A percentile compares a stretch with the other conserved stretches of the same genome.
phyloP scores from a whole-genome alignment of 1,140 invertebrate genomes.

The Delia radicum region DNA sequence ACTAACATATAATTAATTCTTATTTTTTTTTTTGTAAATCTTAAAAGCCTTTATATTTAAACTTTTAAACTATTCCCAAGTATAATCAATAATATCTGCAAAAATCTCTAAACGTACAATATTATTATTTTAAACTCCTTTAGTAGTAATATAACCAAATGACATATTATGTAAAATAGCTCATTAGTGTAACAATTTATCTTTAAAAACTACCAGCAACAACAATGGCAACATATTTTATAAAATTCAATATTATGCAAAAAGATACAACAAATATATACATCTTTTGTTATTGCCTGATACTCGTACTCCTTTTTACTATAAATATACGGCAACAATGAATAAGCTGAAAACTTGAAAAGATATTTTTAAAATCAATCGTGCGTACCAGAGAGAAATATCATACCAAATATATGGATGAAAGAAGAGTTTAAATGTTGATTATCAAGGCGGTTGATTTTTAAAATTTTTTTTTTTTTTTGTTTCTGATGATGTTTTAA shows the following conservation, averaged over 20 bases:
- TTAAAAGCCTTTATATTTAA: no score
- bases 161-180: constrained; percentile 20
- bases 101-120: no score
- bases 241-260: not conserved
- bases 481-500: not conserved
- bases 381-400: not conserved
- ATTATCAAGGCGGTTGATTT: not conserved
- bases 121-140: no score
- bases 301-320: no score
- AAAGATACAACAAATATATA: not conserved
- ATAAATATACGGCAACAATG: not conserved
- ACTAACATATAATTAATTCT: no score
- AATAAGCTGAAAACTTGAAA: not conserved
- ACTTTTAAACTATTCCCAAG: no score
- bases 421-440: not conserved
- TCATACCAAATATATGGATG: not conserved
- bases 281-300: no score
- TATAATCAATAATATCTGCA: no score
- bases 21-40: no score
- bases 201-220: not conserved
- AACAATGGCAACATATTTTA: not conserved
- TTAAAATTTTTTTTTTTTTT: not conserved
- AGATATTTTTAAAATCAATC: not conserved
- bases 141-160: not conserved
- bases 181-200: constrained; percentile 15